Base-by-base conservation (phyloP, 2,888 invertebrate species). In the Mechanitis mazaeus region DNA sequence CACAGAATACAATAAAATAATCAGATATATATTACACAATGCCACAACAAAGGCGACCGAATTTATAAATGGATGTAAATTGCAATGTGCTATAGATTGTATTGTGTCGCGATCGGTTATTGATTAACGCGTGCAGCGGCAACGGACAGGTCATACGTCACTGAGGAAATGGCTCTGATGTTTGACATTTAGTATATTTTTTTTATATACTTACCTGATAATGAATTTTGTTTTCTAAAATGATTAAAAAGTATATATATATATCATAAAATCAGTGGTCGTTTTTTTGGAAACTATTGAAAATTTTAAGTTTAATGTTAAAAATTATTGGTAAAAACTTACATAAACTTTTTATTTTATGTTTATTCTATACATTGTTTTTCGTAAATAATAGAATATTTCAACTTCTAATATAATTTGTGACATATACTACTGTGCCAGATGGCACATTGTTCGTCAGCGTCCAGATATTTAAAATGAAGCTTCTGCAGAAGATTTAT, bases 61-160 rank as follows among this genome's bases (percentile, higher is more conserved):
- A 59, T 59, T 53, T 56, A 38, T 42, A 56, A 56, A 59, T 62
- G 55, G 33, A 58, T 59, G 54, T 58, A 63, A 63, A 59, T 58
- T 56, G 56, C 47, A 59, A 59, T 54, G 46, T 47, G 50, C 33
- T 60, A 56, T 59, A 61, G 63, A 66, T 62, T 65, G 62, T 67
- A 67, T 70, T 63, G 69, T 65, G 66, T 63, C 66, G 69, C 61
- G 76, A 71, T 70, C 68, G 69, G 78, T 76, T 85, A 85, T 85
- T 84, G 85, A 86, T 84, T 84, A 78, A 76, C 76, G 79, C 72
- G 66, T 70, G 75, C 71, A 76, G 80, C 80, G 76, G 78, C 80
- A 79, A 79, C 73, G 76, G 75, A 69, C 74, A 69, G 75, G 74
- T 71, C 72, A 76, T 79, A 79, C 78, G 77, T 81, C 79, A 77